Conservation (phyloP, 2,797 vertebrate species). For the Epinephelus awoara region DNA sequence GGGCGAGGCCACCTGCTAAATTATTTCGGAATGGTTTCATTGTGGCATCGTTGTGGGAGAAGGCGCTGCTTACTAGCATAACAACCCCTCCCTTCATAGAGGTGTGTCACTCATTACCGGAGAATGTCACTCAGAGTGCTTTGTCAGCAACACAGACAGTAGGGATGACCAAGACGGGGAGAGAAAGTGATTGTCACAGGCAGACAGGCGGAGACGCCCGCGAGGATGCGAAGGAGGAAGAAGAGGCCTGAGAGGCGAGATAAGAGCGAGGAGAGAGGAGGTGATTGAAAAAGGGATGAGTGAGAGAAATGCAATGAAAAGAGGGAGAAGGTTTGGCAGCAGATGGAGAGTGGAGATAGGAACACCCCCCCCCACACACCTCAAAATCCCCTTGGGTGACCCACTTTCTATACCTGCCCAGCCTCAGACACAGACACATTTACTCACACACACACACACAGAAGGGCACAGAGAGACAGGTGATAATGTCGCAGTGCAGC, state of each 20-base stretch:
- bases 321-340: conserved; percentile 3
- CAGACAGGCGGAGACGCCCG: conserved; percentile 19
- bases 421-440: conserved; percentile 21
- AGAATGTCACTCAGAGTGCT: conserved; percentile 39
- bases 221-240: not conserved
- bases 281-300: conserved; percentile 33
- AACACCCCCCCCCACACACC: conserved; percentile 20
- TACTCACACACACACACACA: not conserved
- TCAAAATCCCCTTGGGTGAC: conserved; percentile 53
- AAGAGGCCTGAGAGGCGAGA: conserved; percentile 26
- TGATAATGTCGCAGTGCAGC: conserved; percentile 62
- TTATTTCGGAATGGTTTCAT: not conserved
- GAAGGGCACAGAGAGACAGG: conserved; percentile 19
- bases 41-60: not conserved
- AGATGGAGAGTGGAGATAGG: conserved; percentile 51
- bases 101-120: conserved; percentile 53
- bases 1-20: conserved; percentile 21
- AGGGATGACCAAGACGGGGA: conserved; percentile 9
- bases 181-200: conserved; percentile 27
- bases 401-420: conserved; percentile 65
- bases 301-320: conserved; percentile 24
- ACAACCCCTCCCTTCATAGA: conserved; percentile 34
- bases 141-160: conserved; percentile 52
- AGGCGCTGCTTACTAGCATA: not conserved
- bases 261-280: conserved; percentile 32